Conservation (phyloP, 2,888 invertebrate genomes). For the Nomada flava region DNA sequence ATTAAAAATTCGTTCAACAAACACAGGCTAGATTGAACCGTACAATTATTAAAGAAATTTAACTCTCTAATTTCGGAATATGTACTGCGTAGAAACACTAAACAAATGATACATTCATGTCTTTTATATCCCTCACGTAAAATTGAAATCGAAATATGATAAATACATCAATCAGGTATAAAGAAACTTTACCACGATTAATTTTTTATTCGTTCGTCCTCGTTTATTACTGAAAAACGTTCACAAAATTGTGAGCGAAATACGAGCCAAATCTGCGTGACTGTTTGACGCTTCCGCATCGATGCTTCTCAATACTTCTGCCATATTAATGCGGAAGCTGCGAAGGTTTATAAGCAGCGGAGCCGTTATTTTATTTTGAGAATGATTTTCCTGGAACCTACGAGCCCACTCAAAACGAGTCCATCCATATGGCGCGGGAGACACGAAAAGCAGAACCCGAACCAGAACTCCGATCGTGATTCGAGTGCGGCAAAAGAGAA, state of each 20-base stretch:
- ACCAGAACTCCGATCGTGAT: constrained; percentile 64
- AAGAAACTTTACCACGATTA: too few relatives aligned
- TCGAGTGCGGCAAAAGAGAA: constrained; percentile 56
- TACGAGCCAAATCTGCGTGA: background rate
- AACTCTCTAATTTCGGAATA: too few relatives aligned
- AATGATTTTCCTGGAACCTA: constrained; percentile 57
- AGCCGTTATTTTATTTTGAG: constrained; percentile 48
- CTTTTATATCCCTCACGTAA: too few relatives aligned
- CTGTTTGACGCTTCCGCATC: background rate
- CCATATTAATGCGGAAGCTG: constrained; percentile 15
- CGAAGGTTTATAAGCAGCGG: background rate
- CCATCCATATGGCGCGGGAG: constrained; percentile 60
- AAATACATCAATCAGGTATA: too few relatives aligned
- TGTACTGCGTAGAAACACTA: too few relatives aligned
- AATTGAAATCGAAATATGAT: too few relatives aligned
- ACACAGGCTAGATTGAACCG: too few relatives aligned
- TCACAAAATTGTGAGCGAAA: background rate
- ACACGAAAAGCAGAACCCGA: constrained; percentile 60
- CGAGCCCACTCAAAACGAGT: constrained; percentile 39
- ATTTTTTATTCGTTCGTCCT: too few relatives aligned
- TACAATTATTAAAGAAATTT: too few relatives aligned
- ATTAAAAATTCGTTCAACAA: too few relatives aligned
- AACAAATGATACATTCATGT: too few relatives aligned
- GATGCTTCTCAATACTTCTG: background rate
- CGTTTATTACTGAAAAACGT: too few relatives aligned